phyloP scores from a whole-genome alignment of 1,140 invertebrate genomes.

The Temnothorax longispinosus region DNA sequence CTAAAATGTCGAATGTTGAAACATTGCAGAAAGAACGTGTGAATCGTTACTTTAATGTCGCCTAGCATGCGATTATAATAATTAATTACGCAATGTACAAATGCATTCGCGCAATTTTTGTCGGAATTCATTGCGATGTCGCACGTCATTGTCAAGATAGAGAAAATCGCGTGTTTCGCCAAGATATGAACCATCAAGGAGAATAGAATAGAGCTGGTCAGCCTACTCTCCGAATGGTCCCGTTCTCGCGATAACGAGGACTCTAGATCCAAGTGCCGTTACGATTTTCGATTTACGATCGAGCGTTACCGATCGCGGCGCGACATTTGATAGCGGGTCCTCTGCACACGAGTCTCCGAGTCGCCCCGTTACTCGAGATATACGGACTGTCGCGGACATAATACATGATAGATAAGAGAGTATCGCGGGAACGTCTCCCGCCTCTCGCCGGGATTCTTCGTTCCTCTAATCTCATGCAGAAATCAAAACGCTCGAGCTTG shows the following conservation, averaged over 20 bases:
- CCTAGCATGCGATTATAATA: neutral
- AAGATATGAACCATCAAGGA: neutral
- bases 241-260: constrained; percentile 28
- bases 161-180: neutral
- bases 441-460: neutral
- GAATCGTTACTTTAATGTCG: neutral
- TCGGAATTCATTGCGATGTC: neutral
- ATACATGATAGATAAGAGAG: constrained; percentile 6
- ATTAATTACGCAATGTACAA: neutral
- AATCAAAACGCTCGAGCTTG: neutral
- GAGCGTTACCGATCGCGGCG: neutral
- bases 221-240: neutral
- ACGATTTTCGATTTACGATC: constrained; percentile 54
- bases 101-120: neutral
- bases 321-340: constrained; percentile 24
- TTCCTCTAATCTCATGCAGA: neutral
- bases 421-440: neutral
- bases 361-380: constrained; percentile 1
- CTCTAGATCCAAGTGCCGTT: constrained; percentile 42
- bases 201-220: constrained; percentile 50
- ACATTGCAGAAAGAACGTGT: no score
- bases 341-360: neutral
- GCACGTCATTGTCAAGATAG: neutral
- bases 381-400: neutral
- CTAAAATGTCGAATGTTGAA: neutral